phyloP scores from a whole-genome alignment of 1,140 invertebrate species.

The Temnothorax curvispinosus region DNA sequence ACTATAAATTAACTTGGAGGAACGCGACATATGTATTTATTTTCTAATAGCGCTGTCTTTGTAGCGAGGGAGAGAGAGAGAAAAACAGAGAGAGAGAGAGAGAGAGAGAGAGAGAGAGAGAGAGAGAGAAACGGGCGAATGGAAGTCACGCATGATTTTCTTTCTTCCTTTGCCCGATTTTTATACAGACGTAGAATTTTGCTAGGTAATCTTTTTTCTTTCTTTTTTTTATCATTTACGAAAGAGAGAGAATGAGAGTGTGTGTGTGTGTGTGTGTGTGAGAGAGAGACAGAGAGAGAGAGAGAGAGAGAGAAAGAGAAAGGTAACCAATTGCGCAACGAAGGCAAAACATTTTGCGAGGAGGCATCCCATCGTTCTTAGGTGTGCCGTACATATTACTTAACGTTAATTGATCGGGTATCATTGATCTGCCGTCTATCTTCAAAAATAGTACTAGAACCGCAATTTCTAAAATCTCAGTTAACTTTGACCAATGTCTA shows the following conservation, averaged over 20 bases:
- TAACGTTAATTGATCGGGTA: not conserved
- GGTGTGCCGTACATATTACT: constrained; percentile 5
- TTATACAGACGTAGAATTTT: constrained; percentile 69
- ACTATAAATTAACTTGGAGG: constrained; percentile 28
- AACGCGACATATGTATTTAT: constrained; percentile 36
- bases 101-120: not conserved
- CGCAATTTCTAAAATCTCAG: not conserved
- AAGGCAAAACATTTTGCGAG: not conserved
- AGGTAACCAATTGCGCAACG: not conserved
- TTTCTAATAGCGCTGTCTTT: constrained; percentile 54
- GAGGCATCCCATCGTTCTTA: not conserved
- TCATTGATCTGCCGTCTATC: not conserved
- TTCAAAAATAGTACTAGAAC: not conserved
- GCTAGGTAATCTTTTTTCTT: constrained; percentile 59
- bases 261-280: too few relatives aligned
- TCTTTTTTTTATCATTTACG: constrained; percentile 19
- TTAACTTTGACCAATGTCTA: constrained; percentile 3
- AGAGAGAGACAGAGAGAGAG: too few relatives aligned
- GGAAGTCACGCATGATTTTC: not conserved
- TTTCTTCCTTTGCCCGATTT: constrained; percentile 18
- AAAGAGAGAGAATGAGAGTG: not conserved
- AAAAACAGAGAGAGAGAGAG: not conserved
- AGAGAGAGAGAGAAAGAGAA: not conserved
- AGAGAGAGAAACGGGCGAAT: constrained; percentile 4
- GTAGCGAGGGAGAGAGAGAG: not conserved